Evolutionary conservation across 2,113 vertebrate genomes (phyloP), one percentile per base, ranked within the genome.

Genomic region (Tachuris rubrigastra): DNA sequence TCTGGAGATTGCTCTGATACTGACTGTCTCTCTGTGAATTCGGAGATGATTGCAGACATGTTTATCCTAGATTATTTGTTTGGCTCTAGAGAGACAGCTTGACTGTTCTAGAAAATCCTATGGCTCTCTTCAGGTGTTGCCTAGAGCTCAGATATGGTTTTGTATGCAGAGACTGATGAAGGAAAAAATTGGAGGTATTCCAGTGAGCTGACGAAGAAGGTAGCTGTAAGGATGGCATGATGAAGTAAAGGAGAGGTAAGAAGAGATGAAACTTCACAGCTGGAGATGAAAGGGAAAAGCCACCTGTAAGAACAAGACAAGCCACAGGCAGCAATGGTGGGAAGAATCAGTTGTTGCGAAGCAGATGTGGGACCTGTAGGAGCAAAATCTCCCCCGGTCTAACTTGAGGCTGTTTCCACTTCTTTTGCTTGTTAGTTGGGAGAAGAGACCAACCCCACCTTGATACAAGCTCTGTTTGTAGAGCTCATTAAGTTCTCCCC

Each of bases 291-390:
- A 81, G 30, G 30, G 22, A 56, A 66, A 55, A 76, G 18, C 14
- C 33, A 81, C 18, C 35, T 47, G 5, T 55, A 66, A 80, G 28
- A 22, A 50, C 25, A 35, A 63, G 62, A 33, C n/a, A 52, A 74
- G n/a, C 27, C 1, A 0, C 67, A 44, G 67, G 27, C 35, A 66
- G 41, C 2, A 1, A 9, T 31, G 14, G 14, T 60, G 46, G 35
- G 28, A 35, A 55, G 27, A 76, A 66, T 60, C 31, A 47, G 31
- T 69, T 28, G 25, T 10, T 30, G 7, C 0, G 0, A 59, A 66
- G 55, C 22, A 52, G 25, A 65, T 69, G 42, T 22, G 14, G 33
- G 22, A 80, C 31, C 39, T 60, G n/a, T 55, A 37, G 39, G 14
- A 79, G 20, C 12, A 75, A 84, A 84, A 65, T 69, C 39, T 72